A percentile compares a stretch with the other conserved stretches of the same genome.
phyloP scores from a whole-genome alignment of 2,888 invertebrate genomes.

The Cremastobaeus sp. region DNA sequence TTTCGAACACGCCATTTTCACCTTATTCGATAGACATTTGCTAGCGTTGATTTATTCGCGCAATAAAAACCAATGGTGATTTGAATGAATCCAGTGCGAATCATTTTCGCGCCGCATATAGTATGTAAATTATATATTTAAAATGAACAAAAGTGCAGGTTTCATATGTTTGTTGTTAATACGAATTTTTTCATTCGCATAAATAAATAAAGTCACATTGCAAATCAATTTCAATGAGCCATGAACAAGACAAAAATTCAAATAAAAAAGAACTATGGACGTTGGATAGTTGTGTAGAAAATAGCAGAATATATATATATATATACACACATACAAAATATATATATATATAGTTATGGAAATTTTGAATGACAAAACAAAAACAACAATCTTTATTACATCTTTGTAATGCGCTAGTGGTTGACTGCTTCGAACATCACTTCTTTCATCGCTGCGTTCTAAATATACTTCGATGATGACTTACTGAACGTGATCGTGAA shows the following conservation, averaged over 20 bases:
- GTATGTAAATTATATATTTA: slow-evolving; percentile 39
- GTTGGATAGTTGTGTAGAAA: slow-evolving; percentile 69
- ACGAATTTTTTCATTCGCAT: slow-evolving; percentile 34
- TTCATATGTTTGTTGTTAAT: slow-evolving; percentile 36
- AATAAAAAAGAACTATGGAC: slow-evolving; percentile 64
- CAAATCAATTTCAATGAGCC: slow-evolving; percentile 41
- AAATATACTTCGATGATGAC: slow-evolving; percentile 66
- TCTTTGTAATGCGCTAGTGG: slow-evolving; percentile 67
- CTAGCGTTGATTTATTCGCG: slow-evolving; percentile 37
- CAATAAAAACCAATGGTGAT: slow-evolving; percentile 4
- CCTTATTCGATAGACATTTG: slow-evolving; percentile 33
- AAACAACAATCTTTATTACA: slow-evolving; percentile 65
- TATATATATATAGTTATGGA: slow-evolving; percentile 44
- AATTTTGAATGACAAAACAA: slow-evolving; percentile 30
- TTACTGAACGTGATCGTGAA: slow-evolving; percentile 52
- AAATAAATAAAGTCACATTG: slow-evolving; percentile 32
- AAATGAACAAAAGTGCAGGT: slow-evolving; percentile 17
- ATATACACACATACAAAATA: slow-evolving; percentile 40
- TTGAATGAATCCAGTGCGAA: slow-evolving; percentile 34
- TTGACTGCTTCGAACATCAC: slow-evolving; percentile 65
- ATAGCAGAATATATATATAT: slow-evolving; percentile 57
- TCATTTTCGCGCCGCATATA: slow-evolving; percentile 30
- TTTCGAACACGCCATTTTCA: slow-evolving; percentile 36
- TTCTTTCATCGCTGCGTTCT: slow-evolving; percentile 68
- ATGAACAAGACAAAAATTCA: slow-evolving; percentile 38